phyloP scores from a whole-genome alignment of 2,888 invertebrate species.

The Gerris lacustris region DNA sequence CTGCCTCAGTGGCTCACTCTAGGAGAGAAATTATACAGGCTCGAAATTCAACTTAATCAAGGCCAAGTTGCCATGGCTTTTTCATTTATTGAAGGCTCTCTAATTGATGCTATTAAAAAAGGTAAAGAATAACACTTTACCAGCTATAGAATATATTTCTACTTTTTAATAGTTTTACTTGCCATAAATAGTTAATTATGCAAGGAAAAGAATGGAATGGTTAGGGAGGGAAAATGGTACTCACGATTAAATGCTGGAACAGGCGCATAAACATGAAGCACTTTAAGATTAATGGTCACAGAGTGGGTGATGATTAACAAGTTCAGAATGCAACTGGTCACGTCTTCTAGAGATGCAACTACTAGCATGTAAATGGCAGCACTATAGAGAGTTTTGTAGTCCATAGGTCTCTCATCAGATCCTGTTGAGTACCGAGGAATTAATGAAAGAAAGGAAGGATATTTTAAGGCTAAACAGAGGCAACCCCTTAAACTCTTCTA shows the following conservation, averaged over 20 bases:
- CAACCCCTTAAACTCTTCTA: too few relatives aligned
- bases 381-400: not conserved
- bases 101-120: conserved; percentile 78
- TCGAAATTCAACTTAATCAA: conserved; percentile 58
- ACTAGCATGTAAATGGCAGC: not conserved
- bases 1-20: conserved; percentile 48
- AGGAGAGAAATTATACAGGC: conserved; percentile 52
- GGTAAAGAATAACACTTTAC: conserved; percentile 32
- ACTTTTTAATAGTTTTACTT: not conserved
- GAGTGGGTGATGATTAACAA: not conserved
- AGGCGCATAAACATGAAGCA: too few relatives aligned
- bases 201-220: too few relatives aligned
- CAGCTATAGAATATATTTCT: not conserved
- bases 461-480: too few relatives aligned
- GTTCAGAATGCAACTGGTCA: too few relatives aligned
- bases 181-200: not conserved
- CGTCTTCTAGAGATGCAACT: too few relatives aligned
- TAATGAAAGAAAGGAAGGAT: too few relatives aligned
- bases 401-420: too few relatives aligned
- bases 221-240: too few relatives aligned
- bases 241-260: too few relatives aligned
- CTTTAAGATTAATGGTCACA: too few relatives aligned
- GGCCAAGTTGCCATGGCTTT: conserved; percentile 63
- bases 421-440: too few relatives aligned
- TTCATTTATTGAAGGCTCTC: conserved; percentile 83